Conservation (phyloP, 1,140 invertebrate species). For the Eriosoma lanigerum region DNA sequence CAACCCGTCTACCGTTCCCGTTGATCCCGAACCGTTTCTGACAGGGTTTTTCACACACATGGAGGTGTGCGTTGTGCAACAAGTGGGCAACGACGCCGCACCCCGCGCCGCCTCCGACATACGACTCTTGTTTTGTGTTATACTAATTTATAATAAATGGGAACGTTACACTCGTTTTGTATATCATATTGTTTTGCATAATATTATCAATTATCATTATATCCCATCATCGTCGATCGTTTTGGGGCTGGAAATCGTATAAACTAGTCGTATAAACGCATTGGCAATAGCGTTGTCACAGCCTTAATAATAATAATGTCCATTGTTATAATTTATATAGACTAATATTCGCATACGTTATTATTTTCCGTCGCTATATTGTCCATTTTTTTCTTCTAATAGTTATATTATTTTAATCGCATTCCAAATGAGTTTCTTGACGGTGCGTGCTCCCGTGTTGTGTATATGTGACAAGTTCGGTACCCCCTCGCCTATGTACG, state of each 20-base stretch:
- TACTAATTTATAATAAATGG: no score
- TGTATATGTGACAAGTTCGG: neutral
- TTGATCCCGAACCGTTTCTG: neutral
- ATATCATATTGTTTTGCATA: neutral
- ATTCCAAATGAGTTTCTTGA: neutral
- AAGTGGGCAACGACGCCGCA: conserved; percentile 20
- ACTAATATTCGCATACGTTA: no score
- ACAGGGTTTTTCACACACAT: conserved; percentile 45
- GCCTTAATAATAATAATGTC: no score
- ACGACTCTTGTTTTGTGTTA: neutral
- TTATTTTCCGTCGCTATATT: neutral
- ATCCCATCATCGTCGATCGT: neutral
- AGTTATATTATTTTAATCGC: neutral
- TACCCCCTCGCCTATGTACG: neutral
- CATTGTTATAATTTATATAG: no score
- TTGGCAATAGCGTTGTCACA: no score
- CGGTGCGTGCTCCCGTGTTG: neutral
- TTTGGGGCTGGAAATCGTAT: neutral
- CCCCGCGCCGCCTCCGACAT: neutral
- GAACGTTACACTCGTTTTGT: conserved; percentile 12
- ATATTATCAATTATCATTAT: neutral
- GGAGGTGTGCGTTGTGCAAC: conserved; percentile 35
- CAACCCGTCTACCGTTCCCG: neutral
- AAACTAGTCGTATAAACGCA: neutral
- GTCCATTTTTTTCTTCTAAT: neutral